A percentile compares a stretch with the other conserved stretches of the same genome.
Evolutionary conservation across 2,113 vertebrate species (phyloP).

Genomic region (Xiphorhynchus elegans): DNA sequence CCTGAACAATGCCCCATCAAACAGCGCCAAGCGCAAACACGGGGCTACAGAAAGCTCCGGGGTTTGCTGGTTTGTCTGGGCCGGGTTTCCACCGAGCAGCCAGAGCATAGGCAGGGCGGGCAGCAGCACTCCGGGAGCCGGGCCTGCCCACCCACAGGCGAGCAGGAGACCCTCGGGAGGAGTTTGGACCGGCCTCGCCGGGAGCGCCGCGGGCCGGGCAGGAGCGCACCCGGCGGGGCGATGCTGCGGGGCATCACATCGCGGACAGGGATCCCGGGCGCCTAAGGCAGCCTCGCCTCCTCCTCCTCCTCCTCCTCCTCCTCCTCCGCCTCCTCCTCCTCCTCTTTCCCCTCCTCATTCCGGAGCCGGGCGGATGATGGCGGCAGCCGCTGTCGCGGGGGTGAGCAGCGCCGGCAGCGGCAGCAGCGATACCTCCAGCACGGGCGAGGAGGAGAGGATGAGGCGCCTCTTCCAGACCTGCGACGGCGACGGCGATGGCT

Average conservation of each 20-base stretch:
- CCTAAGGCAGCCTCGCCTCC: background rate
- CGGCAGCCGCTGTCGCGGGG: constrained; percentile 63
- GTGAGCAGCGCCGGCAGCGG: constrained; percentile 63
- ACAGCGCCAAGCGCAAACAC: fast-evolving
- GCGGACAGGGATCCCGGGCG: background rate
- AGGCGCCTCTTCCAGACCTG: constrained; percentile 83
- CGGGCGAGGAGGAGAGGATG: constrained; percentile 82
- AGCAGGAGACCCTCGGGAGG: fast-evolving
- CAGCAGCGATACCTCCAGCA: constrained; percentile 82
- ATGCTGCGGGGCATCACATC: background rate
- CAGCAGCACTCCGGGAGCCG: fast-evolving
- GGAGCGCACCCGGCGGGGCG: no score
- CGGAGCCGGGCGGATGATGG: constrained; percentile 67
- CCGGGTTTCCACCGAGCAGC: background rate
- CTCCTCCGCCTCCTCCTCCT: background rate
- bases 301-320: background rate
- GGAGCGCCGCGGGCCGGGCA: fast-evolving
- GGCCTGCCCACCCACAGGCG: fast-evolving
- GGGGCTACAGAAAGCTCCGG: fast-evolving
- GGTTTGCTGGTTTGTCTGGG: fast-evolving
- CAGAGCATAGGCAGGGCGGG: no score
- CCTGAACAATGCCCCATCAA: no score
- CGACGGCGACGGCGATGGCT: constrained; percentile 82
- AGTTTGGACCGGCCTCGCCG: background rate
- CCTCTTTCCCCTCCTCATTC: background rate